A percentile compares a stretch with the other conserved stretches of the same genome.
Evolutionary conservation across 2,888 invertebrate species (phyloP).

Genomic region (Mythimna pallens): DNA sequence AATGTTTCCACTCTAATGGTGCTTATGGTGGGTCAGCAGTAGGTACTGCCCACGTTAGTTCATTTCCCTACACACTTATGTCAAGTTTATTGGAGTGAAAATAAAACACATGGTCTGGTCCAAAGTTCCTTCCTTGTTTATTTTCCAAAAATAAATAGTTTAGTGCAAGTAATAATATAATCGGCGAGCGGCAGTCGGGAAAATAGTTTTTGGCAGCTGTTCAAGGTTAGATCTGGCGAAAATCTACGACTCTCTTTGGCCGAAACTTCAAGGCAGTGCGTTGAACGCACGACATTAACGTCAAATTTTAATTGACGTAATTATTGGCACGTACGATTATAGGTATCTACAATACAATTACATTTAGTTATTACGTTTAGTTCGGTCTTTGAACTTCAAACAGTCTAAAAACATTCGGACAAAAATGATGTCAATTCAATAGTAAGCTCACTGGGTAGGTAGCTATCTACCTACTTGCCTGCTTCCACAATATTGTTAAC

Average conservation of each 20-base stretch:
- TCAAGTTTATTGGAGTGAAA: background rate
- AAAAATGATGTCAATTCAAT: background rate
- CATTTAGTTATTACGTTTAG: background rate
- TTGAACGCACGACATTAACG: constrained; percentile 78
- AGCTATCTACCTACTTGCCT: background rate
- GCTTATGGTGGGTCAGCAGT: no score
- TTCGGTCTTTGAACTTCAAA: constrained; percentile 29
- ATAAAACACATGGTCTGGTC: constrained; percentile 37
- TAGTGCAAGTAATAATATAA: constrained; percentile 72
- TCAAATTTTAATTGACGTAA: constrained; percentile 80
- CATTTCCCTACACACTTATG: background rate
- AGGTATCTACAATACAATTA: background rate
- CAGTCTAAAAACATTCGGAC: background rate
- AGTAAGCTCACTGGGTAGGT: background rate
- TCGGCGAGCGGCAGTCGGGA: constrained; percentile 76
- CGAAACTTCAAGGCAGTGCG: constrained; percentile 77
- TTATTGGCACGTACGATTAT: constrained; percentile 48
- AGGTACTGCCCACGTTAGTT: background rate
- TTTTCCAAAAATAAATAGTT: constrained; percentile 76
- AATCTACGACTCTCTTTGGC: constrained; percentile 89
- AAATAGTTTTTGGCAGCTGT: constrained; percentile 86
- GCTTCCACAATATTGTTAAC: constrained; percentile 21
- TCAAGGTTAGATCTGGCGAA: constrained; percentile 85
- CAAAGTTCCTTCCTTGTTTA: constrained; percentile 75
- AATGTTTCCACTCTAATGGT: background rate